A percentile compares a stretch with the other conserved stretches of the same genome.
phyloP scores from a whole-genome alignment of 2,888 invertebrate genomes.

The Listrodromus nycthemerus region DNA sequence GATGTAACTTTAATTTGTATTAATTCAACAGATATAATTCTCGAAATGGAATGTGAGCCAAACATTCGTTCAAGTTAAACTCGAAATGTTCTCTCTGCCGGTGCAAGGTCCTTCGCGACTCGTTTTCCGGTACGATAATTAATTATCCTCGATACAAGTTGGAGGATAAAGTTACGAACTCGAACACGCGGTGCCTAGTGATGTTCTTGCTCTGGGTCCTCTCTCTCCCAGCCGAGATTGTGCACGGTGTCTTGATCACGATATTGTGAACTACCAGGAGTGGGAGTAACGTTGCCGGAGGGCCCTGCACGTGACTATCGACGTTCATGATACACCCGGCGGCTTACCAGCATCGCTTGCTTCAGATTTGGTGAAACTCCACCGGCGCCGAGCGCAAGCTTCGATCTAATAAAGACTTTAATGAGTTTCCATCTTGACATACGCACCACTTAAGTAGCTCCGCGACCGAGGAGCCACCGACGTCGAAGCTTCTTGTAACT shows the following conservation, averaged over 20 bases:
- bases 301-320: slow-evolving; percentile 66
- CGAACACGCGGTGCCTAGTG: slow-evolving; percentile 45
- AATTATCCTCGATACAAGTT: slow-evolving; percentile 60
- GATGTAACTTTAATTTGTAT: background rate
- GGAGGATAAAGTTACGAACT: slow-evolving; percentile 56
- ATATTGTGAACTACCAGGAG: slow-evolving; percentile 62
- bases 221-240: slow-evolving; percentile 47
- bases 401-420: slow-evolving; percentile 73
- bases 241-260: slow-evolving; percentile 65
- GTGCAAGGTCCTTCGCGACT: slow-evolving; percentile 34
- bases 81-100: background rate
- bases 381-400: slow-evolving; percentile 23
- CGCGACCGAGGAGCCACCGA: background rate
- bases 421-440: slow-evolving; percentile 71
- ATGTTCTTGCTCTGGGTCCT: slow-evolving; percentile 28
- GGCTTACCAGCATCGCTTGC: slow-evolving; percentile 50
- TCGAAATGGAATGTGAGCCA: slow-evolving; percentile 8
- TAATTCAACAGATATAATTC: slow-evolving; percentile 10
- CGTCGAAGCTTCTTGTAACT: slow-evolving; percentile 4
- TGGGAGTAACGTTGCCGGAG: slow-evolving; percentile 59
- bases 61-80: slow-evolving; percentile 35
- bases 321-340: slow-evolving; percentile 65
- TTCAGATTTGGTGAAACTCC: slow-evolving; percentile 62
- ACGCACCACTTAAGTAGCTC: slow-evolving; percentile 37
- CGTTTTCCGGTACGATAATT: slow-evolving; percentile 60